A percentile compares a stretch with the other conserved stretches of the same genome.
phyloP scores from a whole-genome alignment of 2,888 invertebrate genomes.

The Tenthredo scrophulariae region DNA sequence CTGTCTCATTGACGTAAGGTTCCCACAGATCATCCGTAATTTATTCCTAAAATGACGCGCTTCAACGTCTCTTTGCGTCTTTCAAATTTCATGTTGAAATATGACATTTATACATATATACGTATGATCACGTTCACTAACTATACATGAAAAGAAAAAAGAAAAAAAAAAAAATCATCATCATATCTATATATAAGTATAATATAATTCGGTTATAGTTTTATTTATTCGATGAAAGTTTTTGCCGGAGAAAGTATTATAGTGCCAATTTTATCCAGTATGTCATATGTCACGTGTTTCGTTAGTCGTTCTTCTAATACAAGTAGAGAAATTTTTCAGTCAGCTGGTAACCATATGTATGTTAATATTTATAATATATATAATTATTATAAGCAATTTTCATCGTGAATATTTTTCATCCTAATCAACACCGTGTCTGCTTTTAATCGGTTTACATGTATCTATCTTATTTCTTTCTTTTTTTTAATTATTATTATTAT shows the following conservation, averaged over 20 bases:
- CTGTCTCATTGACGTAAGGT: slow-evolving; percentile 26
- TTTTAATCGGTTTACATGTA: neutral
- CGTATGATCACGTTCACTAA: neutral
- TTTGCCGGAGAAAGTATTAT: slow-evolving; percentile 2
- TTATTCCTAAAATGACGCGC: slow-evolving; percentile 32
- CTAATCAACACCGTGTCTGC: neutral
- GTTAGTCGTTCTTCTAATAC: neutral
- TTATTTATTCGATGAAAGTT: slow-evolving; percentile 29
- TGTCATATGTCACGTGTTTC: neutral
- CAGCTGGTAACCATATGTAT: neutral
- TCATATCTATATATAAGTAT: neutral
- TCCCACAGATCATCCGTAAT: slow-evolving; percentile 25
- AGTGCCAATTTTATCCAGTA: neutral
- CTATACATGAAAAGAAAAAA: neutral
- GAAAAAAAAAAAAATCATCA: too few relatives aligned
- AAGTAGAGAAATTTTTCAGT: neutral
- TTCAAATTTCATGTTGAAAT: neutral
- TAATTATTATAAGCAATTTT: neutral
- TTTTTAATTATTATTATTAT: too few relatives aligned
- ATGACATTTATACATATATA: neutral
- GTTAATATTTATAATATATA: neutral
- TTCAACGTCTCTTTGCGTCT: neutral
- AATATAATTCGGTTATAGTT: neutral
- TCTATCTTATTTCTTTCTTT: neutral
- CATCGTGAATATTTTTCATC: too few relatives aligned